Evolutionary conservation across 2,888 invertebrate species (phyloP), one percentile per base, ranked within the genome.

Genomic region (Drosophila seclusa): DNA sequence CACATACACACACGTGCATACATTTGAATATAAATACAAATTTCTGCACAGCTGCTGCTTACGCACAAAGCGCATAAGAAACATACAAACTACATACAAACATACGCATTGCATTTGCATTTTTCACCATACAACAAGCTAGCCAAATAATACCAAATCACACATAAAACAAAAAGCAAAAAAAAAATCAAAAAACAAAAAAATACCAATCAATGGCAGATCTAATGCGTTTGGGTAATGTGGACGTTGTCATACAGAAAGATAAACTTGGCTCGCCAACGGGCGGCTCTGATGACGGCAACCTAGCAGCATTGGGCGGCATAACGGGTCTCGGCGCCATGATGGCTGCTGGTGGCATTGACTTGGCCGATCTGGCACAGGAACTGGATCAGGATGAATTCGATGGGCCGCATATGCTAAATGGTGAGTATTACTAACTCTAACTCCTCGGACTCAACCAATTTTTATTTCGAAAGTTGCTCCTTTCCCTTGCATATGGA

Each of bases 281-380:
- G 82, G 97, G 97, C 68, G 97, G 97, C 90, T 97, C 97, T 69
- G 97, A 97, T 89, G 97, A 97, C 92, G 97, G 97, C 49, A 96
- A 96, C 85, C 86, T 92, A 82, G 91, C 91, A 49, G 91, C 90
- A 27, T 73, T 91, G 55, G 92, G 90, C 58, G 91, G 90, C 32
- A 87, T 86, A 80, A 84, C 87, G 64, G 95, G 94, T 59, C 87
- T 90, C 48, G 87, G 89, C 55, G 92, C 86, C 45, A 88, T 91
- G 79, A 96, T 95, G 86, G 95, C 93, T 42, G 86, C 80, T 45
- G 95, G 94, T 53, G 93, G 91, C 54, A 91, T 93, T 77, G 95
- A 95, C 87, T 91, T 95, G 78, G 94, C 94, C 18, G 95, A 95
- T 89, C 92, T 95, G 78, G 94, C 94, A 27, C 95, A 95, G 62